These are phyloP conservation scores for Oopsacas minuta DNA, from an alignment of 37 sponge, comb jelly and placozoan species.

Conservation along the genomic window DNA sequence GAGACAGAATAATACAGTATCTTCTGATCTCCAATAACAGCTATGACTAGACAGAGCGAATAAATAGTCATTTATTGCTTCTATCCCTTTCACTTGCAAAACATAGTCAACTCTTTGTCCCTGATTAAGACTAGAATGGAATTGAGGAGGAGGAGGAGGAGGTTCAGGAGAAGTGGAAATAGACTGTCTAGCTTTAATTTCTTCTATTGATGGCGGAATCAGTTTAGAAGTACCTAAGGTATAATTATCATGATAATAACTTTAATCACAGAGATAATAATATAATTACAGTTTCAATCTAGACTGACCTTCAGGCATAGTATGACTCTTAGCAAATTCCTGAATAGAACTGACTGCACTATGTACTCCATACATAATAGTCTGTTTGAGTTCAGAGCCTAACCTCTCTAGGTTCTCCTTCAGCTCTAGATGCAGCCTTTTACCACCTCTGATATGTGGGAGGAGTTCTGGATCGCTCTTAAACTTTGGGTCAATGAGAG, in stretches of 20 bases:
- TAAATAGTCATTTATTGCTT: constrained; percentile 86
- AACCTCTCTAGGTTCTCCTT: constrained; percentile 77
- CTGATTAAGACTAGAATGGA: constrained; percentile 39
- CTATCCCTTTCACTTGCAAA: constrained; percentile 88
- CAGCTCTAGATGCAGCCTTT: constrained; percentile 87
- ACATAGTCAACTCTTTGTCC: constrained; percentile 78
- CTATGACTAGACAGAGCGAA: constrained; percentile 89
- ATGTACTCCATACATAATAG: constrained; percentile 55
- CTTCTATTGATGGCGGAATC: not conserved
- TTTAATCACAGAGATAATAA: too few species aligned
- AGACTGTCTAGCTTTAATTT: not conserved
- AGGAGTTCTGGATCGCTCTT: constrained; percentile 45
- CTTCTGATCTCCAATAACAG: constrained; percentile 96
- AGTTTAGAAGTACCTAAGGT: constrained; percentile 1
- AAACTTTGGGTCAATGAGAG: constrained; percentile 43
- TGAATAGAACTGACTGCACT: constrained; percentile 69
- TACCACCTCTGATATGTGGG: constrained; percentile 94
- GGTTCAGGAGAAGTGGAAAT: too few species aligned
- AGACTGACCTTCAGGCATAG: not conserved
- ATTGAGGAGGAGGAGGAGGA: not conserved
- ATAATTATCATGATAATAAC: not conserved
- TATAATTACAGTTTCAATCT: too few species aligned
- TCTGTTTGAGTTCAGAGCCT: constrained; percentile 55
- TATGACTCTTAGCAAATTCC: constrained; percentile 81
- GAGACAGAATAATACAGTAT: constrained; percentile 80